Percentiles rank a stretch among this genome's conserved stretches.
Evolutionary conservation across 2,113 vertebrate genomes (phyloP).

Genomic region (Xiphophorus hellerii): DNA sequence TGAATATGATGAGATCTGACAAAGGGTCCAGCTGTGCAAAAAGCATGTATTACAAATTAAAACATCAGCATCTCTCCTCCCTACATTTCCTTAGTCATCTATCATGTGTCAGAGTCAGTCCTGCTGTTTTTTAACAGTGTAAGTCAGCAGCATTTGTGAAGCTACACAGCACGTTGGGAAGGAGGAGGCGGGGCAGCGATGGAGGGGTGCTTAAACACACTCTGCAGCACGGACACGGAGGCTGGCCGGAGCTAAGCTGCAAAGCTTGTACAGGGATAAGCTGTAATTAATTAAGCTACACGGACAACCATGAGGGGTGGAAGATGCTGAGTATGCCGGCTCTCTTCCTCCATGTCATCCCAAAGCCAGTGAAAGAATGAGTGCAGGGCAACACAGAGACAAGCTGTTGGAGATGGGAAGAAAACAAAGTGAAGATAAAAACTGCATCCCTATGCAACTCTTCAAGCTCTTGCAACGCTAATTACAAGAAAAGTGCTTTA

Average conservation of each 20-base stretch:
- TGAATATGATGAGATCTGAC: conserved; percentile 24
- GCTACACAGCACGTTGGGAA: conserved; percentile 18
- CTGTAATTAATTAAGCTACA: conserved; percentile 79
- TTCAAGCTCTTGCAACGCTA: conserved; percentile 47
- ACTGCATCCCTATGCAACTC: conserved; percentile 67
- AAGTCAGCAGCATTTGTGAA: conserved; percentile 54
- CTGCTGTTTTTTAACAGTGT: conserved; percentile 40
- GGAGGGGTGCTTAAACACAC: conserved; percentile 34
- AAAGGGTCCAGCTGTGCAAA: conserved; percentile 33
- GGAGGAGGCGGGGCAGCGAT: conserved; percentile 10
- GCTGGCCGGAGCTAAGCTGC: conserved; percentile 70
- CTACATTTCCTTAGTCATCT: conserved; percentile 36
- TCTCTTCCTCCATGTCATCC: conserved; percentile 41
- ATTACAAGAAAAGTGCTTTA: conserved; percentile 61
- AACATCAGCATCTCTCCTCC: conserved; percentile 30
- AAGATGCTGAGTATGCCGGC: conserved; percentile 78
- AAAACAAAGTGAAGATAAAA: conserved; percentile 6
- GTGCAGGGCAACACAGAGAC: conserved; percentile 47
- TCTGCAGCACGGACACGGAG: conserved; percentile 61
- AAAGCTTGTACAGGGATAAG: conserved; percentile 75
- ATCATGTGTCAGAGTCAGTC: conserved; percentile 53
- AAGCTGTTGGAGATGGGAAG: conserved; percentile 23
- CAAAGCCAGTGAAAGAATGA: conserved; percentile 66
- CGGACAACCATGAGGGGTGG: conserved; percentile 58
- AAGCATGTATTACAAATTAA: conserved; percentile 11